Evolutionary conservation across 2,888 invertebrate genomes (phyloP), one percentile per base, ranked within the genome.

Genomic region (Notocelia uddmanniana): DNA sequence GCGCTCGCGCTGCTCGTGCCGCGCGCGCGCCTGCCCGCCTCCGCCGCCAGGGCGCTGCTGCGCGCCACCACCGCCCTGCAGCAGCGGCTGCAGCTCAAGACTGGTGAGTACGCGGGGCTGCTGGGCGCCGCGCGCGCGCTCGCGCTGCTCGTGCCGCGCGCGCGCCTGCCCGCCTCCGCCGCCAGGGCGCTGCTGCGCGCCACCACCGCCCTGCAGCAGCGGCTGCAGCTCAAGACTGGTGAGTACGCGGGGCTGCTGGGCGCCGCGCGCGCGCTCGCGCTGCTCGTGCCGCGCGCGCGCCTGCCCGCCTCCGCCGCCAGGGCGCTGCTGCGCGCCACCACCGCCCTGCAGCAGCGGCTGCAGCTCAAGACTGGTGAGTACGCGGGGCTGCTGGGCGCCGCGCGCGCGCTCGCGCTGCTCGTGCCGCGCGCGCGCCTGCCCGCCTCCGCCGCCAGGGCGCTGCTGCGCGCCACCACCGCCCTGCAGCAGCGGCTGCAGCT

Each of bases 1-100:
- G 89, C 89, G 77, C 83, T 91, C 34, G 76, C 75, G 31, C 77
- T 88, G 71, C 74, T 86, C 74, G 76, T 80, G 37, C 76, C 82
- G 64, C 84, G 85, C 21, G 77, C 78, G 23, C 80, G 41, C 72
- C 81, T 79, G 73, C 76, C 82, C 67, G 76, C 80, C 74, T 77
- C 80, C 10, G 81, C 81, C 55, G 79, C 81, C 34, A 74, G 77
- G 55, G 79, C 76, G 41, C 75, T 81, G 62, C 76, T 74, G 23
- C 74, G 78, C 48, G 81, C 82, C 68, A 76, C 76, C 55, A 74
- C 60, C 54, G 77, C 81, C 37, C 74, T 89, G 74, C 86, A 83
- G 45, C 86, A 84, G 71, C 80, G 85, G 0, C 77, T 87, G 41
- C 78, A 78, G 66, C 76, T 75, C 15, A 71, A 77, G 15, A 73